phyloP scores from a whole-genome alignment of 2,797 vertebrate genomes.

The Glossophaga mutica region DNA sequence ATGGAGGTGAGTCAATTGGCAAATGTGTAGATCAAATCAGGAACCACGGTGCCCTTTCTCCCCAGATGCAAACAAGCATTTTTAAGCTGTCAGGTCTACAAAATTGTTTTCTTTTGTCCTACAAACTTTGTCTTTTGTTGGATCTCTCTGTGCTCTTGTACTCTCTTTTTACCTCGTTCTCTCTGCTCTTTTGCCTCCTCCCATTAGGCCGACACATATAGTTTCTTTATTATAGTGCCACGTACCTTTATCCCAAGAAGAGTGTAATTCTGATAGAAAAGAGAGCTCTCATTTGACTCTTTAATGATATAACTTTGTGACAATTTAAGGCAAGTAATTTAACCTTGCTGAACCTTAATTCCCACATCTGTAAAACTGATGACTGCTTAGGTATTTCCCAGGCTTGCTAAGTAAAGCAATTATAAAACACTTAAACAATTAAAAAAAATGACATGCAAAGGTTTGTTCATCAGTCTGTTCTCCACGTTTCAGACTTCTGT shows the following conservation, averaged over 20 bases:
- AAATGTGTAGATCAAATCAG: not conserved
- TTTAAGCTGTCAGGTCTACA: not conserved
- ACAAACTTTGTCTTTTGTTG: not conserved
- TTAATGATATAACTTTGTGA: conserved; percentile 30
- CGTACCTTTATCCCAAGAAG: conserved; percentile 31
- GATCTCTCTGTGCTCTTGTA: not conserved
- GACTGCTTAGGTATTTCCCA: conserved; percentile 44
- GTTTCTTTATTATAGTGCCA: not conserved
- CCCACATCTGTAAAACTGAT: conserved; percentile 54
- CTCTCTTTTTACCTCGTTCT: not conserved
- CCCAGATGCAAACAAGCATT: not conserved
- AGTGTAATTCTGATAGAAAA: conserved; percentile 19
- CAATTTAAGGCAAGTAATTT: conserved; percentile 59
- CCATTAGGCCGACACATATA: not conserved
- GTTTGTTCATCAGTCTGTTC: not conserved
- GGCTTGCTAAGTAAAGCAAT: conserved; percentile 57
- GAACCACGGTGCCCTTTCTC: not conserved
- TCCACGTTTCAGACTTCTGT: not conserved
- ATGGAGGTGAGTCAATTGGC: not conserved
- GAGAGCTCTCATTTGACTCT: conserved; percentile 17
- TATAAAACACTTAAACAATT: conserved; percentile 24
- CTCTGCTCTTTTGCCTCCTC: not conserved
- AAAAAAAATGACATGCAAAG: not conserved
- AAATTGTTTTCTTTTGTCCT: not conserved
- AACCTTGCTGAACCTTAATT: conserved; percentile 51